Evolutionary conservation across 2,113 vertebrate species (phyloP).

Genomic region (Leucopsar rothschildi): DNA sequence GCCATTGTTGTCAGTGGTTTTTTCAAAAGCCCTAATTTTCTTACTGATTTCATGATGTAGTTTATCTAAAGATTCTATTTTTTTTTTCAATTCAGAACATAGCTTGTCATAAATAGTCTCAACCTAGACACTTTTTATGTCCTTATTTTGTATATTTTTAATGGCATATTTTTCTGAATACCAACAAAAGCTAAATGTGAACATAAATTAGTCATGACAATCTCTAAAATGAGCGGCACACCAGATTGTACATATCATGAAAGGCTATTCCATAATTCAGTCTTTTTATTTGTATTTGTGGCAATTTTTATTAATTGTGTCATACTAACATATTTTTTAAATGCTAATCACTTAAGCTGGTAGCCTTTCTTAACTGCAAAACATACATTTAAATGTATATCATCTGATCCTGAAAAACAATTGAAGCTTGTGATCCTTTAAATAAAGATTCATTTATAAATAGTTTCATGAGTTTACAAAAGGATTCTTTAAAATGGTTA

Average conservation of each 20-base stretch:
- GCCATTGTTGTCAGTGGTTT: not conserved
- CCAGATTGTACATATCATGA: not conserved
- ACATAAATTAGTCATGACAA: constrained; percentile 16
- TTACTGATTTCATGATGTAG: not conserved
- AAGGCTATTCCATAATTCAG: not conserved
- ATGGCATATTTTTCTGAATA: not conserved
- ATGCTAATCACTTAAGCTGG: not conserved
- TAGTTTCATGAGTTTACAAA: not conserved
- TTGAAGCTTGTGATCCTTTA: not conserved
- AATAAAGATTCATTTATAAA: not conserved
- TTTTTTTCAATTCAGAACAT: not conserved
- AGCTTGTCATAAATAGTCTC: not conserved
- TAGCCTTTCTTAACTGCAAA: not conserved
- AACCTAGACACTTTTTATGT: not conserved
- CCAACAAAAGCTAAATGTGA: constrained; percentile 21
- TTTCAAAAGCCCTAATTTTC: not conserved
- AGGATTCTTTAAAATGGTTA: not conserved
- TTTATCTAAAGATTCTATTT: not conserved
- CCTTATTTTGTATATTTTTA: not conserved
- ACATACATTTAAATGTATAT: not conserved
- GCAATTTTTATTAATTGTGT: not conserved
- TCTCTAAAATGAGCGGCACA: not conserved
- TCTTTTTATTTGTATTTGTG: not conserved
- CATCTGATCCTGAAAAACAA: not conserved
- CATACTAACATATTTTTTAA: not conserved